Evolutionary conservation across 2,888 invertebrate genomes (phyloP).

Genomic region (Laothoe populi): DNA sequence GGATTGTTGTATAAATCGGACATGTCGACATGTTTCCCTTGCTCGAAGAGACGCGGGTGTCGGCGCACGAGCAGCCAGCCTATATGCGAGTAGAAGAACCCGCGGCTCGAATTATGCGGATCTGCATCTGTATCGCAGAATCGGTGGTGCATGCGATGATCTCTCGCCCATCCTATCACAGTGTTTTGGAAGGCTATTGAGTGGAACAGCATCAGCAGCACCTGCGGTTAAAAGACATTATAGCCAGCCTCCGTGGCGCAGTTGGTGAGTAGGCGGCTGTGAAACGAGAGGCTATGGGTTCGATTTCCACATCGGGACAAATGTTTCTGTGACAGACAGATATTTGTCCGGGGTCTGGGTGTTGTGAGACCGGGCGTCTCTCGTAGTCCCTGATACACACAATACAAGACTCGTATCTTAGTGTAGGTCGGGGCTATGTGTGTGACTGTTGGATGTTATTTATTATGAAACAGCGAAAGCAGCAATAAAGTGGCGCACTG

Average conservation of each 20-base stretch:
- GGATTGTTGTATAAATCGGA: conserved; percentile 89
- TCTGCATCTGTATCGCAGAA: conserved; percentile 72
- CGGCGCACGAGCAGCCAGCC: conserved; percentile 93
- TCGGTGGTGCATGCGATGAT: conserved; percentile 89
- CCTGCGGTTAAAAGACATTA: not conserved
- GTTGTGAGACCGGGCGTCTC: too few species aligned
- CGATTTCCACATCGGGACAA: too few species aligned
- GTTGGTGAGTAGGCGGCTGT: too few species aligned
- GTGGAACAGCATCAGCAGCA: conserved; percentile 50
- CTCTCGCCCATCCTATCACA: conserved; percentile 84
- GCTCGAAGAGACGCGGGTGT: conserved; percentile 88
- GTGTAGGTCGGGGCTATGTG: too few species aligned
- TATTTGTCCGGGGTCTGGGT: not conserved
- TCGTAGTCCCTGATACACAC: too few species aligned
- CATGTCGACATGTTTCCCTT: conserved; percentile 88
- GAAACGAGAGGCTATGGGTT: too few species aligned
- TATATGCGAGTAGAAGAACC: conserved; percentile 93
- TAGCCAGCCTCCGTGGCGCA: too few species aligned
- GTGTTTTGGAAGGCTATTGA: conserved; percentile 75
- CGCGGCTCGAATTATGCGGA: conserved; percentile 90
- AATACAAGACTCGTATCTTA: too few species aligned
- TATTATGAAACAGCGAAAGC: too few species aligned
- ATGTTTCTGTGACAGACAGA: too few species aligned
- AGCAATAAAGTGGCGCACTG: too few species aligned
- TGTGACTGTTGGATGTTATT: too few species aligned